Percentiles rank a stretch among this genome's conserved stretches.
These are phyloP conservation scores for Phylloscopus collybita DNA, from an alignment of 2,797 vertebrate species.

Conservation along the genomic window DNA sequence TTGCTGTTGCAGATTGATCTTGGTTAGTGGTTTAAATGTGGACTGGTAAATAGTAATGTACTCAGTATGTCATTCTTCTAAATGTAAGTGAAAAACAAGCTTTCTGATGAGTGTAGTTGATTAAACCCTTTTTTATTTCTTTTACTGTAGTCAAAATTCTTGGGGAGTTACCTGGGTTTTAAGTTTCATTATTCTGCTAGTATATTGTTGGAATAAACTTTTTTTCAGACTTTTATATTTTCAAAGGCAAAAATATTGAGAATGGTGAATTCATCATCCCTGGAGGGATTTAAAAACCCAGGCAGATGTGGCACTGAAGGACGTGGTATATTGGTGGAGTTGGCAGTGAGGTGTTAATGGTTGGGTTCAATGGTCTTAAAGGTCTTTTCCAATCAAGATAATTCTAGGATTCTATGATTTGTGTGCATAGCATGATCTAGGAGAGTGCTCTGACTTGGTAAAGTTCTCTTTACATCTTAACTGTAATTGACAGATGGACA, in stretches of 20 bases:
- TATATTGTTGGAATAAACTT: not conserved
- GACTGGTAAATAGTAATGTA: not conserved
- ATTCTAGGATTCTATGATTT: not conserved
- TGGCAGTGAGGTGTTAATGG: not conserved
- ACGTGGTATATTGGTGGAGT: accelerated
- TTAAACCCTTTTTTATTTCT: not conserved
- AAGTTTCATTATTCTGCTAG: not conserved
- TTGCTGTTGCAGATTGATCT: not conserved
- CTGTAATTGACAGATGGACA: not conserved
- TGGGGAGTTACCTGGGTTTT: not conserved
- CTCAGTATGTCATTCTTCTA: not conserved
- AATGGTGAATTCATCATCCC: not conserved
- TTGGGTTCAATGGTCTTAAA: accelerated
- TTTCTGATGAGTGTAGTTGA: not conserved
- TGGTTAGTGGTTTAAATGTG: not conserved
- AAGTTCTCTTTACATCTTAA: not conserved
- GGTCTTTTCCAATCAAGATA: not conserved
- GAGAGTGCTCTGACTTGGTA: not conserved
- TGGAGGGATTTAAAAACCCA: not conserved
- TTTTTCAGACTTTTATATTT: not conserved
- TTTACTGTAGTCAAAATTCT: not conserved
- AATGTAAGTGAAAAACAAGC: not conserved
- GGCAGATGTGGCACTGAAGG: not conserved
- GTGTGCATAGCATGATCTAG: not conserved
- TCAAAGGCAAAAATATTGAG: not conserved